Conservation (phyloP, 2,113 vertebrate species). For the Girardinichthys multiradiatus region DNA sequence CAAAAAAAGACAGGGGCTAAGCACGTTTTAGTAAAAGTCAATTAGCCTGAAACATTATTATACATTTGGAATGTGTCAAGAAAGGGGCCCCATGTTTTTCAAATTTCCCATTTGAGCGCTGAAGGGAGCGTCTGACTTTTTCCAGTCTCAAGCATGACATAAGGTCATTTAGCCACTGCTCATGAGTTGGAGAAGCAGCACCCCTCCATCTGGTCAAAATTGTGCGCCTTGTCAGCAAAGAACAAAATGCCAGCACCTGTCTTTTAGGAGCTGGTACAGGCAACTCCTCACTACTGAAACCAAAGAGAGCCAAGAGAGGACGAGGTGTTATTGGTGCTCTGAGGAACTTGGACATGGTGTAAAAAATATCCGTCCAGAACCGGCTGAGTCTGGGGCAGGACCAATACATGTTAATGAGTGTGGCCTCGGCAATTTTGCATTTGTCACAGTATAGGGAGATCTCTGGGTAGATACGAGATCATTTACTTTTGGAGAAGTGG, state of each 20-base stretch:
- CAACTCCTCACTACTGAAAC: not conserved
- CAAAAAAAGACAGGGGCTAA: too few relatives aligned
- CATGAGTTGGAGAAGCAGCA: too few relatives aligned
- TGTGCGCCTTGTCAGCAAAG: not conserved
- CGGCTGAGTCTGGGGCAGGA: not conserved
- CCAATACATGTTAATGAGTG: not conserved
- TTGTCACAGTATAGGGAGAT: not conserved
- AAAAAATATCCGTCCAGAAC: not conserved
- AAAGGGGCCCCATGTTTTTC: too few relatives aligned
- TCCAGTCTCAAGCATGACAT: too few relatives aligned
- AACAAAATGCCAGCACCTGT: not conserved
- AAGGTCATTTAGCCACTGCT: too few relatives aligned
- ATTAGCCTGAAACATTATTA: too few relatives aligned
- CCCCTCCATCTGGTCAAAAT: not conserved
- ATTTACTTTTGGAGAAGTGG: not conserved
- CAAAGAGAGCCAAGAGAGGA: not conserved
- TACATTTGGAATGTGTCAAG: too few relatives aligned
- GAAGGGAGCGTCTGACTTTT: too few relatives aligned
- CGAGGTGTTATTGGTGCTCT: not conserved
- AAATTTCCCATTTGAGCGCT: too few relatives aligned
- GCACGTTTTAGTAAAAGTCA: too few relatives aligned
- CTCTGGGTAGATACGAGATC: not conserved
- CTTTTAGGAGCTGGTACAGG: not conserved
- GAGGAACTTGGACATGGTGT: not conserved
- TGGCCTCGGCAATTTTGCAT: not conserved